Conservation (phyloP, 2,888 invertebrate species). For the Emesis russula region DNA sequence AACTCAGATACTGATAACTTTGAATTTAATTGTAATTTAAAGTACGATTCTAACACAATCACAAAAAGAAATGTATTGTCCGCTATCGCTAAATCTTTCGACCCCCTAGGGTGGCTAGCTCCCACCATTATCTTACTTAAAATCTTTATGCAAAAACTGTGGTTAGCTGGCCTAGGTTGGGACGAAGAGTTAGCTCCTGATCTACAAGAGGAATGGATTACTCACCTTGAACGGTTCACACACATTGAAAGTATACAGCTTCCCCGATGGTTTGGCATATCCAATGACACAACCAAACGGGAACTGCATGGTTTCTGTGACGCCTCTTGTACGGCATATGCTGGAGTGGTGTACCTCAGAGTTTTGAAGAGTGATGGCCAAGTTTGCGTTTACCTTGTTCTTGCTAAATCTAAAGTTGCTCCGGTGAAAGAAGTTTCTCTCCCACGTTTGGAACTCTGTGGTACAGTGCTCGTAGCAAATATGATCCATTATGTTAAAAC, state of each 20-base stretch:
- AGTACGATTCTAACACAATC: neutral
- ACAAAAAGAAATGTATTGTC: slow-evolving; percentile 51
- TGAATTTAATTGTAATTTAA: no score
- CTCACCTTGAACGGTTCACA: slow-evolving; percentile 18
- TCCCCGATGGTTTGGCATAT: slow-evolving; percentile 19
- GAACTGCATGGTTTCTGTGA: slow-evolving; percentile 31
- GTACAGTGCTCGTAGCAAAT: neutral
- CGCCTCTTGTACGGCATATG: slow-evolving; percentile 50
- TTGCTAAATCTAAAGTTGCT: slow-evolving; percentile 20
- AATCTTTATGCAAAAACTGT: slow-evolving; percentile 57
- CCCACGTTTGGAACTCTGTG: neutral
- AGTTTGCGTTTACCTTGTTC: slow-evolving; percentile 22
- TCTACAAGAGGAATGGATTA: slow-evolving; percentile 39
- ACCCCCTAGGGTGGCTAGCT: slow-evolving; percentile 56
- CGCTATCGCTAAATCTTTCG: slow-evolving; percentile 49
- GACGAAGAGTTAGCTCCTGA: slow-evolving; percentile 48
- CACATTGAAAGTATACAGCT: neutral
- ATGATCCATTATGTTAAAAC: neutral
- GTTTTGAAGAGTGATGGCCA: slow-evolving; percentile 14
- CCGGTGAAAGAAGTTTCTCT: slow-evolving; percentile 10
- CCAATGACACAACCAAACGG: neutral
- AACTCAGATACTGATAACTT: no score
- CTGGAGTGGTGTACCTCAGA: slow-evolving; percentile 47
- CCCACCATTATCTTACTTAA: slow-evolving; percentile 43
- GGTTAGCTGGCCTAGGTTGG: slow-evolving; percentile 57